A percentile compares a stretch with the other conserved stretches of the same genome.
Evolutionary conservation across 2,797 vertebrate genomes (phyloP).

Genomic region (Tangara arthus): DNA sequence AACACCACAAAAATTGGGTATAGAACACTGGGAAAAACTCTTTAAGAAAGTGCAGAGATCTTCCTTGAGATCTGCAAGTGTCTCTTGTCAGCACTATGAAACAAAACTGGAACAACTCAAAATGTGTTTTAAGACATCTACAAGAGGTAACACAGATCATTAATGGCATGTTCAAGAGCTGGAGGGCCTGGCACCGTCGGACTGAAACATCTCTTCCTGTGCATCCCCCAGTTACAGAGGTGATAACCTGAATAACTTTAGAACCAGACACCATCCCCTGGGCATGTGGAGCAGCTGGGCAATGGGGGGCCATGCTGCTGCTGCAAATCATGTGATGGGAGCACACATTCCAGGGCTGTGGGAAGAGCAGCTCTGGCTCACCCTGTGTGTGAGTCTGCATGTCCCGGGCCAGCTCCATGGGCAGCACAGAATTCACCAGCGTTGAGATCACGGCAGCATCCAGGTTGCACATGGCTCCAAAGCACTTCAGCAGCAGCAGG

Average conservation of each 20-base stretch:
- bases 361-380: slow-evolving; percentile 44
- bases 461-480: slow-evolving; percentile 94
- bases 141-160: not conserved
- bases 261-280: not conserved
- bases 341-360: rapidly evolving
- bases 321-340: not conserved
- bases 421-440: slow-evolving; percentile 92
- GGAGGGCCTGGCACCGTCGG: not conserved
- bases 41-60: not conserved
- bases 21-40: not conserved
- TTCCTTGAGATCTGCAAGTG: not conserved
- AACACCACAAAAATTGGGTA: not conserved
- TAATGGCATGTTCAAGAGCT: not conserved
- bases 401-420: slow-evolving; percentile 97
- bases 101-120: not conserved
- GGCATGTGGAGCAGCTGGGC: rapidly evolving
- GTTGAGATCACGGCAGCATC: slow-evolving; percentile 90
- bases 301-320: not conserved
- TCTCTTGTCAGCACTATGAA: not conserved
- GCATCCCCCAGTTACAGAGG: not conserved
- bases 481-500: slow-evolving; percentile 93
- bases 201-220: not conserved
- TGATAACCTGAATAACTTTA: not conserved
- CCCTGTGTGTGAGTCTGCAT: slow-evolving; percentile 93
- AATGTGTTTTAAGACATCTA: not conserved